phyloP scores from a whole-genome alignment of 1,140 invertebrate species.

The Ruditapes philippinarum region DNA sequence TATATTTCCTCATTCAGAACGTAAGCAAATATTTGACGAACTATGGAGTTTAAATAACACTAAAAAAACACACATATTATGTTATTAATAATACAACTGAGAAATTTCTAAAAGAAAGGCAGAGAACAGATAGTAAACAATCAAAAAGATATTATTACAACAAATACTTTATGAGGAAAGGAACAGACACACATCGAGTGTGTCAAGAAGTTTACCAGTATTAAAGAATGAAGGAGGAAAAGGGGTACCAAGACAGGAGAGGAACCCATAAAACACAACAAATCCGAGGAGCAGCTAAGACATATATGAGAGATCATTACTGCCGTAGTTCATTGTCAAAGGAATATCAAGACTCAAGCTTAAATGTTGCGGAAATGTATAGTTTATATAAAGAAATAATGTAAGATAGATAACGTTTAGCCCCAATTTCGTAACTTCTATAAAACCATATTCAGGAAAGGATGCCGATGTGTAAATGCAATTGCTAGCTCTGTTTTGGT shows the following conservation, averaged over 20 bases:
- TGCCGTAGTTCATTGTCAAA: not conserved
- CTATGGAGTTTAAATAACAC: slow-evolving; percentile 29
- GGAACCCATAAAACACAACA: not conserved
- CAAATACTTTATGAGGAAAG: not conserved
- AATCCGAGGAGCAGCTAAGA: not conserved
- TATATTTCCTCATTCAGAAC: not conserved
- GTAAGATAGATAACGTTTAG: not conserved
- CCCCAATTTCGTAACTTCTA: too few species aligned
- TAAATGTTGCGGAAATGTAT: not conserved
- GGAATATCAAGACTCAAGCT: not conserved
- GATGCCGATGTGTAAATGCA: too few species aligned
- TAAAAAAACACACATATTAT: slow-evolving; percentile 29
- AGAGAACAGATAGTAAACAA: not conserved
- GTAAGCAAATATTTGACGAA: slow-evolving; percentile 2
- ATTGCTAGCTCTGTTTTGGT: too few species aligned
- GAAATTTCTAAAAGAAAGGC: not conserved
- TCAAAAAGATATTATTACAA: not conserved
- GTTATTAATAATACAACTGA: slow-evolving; percentile 30
- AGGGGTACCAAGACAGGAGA: not conserved
- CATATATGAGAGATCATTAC: slow-evolving; percentile 17
- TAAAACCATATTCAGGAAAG: too few species aligned
- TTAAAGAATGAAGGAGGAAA: not conserved
- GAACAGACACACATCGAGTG: not conserved
- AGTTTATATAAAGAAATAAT: not conserved
- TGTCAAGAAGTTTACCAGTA: slow-evolving; percentile 36